Conservation (phyloP, 2,113 vertebrate genomes). For the Sitta europaea region DNA sequence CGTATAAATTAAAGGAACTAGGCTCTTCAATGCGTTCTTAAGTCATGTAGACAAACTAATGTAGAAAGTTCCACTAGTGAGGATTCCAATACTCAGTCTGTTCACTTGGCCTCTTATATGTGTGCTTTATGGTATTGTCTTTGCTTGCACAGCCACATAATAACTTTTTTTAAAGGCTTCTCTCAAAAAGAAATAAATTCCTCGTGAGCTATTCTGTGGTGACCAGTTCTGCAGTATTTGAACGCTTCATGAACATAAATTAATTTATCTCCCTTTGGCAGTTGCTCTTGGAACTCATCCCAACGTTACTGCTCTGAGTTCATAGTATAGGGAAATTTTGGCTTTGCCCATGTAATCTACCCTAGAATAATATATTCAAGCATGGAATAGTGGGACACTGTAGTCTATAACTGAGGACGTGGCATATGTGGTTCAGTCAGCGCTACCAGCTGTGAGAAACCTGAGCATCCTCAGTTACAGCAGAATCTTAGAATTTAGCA, state of each 20-base stretch:
- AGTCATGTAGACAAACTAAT: not conserved
- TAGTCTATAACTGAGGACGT: constrained; percentile 1
- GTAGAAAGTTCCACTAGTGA: not conserved
- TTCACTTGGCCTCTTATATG: not conserved
- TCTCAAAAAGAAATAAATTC: constrained; percentile 6
- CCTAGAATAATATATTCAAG: not conserved
- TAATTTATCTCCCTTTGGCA: constrained; percentile 25
- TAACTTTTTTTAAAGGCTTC: not conserved
- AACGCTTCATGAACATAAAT: not conserved
- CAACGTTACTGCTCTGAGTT: not conserved
- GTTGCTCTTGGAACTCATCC: constrained; percentile 29
- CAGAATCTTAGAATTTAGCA: constrained; percentile 8
- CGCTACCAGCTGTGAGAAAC: constrained; percentile 55
- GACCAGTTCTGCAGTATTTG: not conserved
- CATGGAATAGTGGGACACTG: not conserved
- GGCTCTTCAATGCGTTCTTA: not conserved
- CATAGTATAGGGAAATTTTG: not conserved
- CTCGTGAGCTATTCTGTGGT: not conserved
- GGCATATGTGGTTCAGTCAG: constrained; percentile 27
- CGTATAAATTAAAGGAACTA: not conserved
- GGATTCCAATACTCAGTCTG: not conserved
- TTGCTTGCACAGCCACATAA: not conserved
- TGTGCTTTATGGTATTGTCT: not conserved
- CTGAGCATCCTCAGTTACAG: constrained; percentile 27
- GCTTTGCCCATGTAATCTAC: constrained; percentile 26